These are phyloP conservation scores for Thymallus thymallus DNA, from an alignment of 2,113 vertebrate genomes.

Conservation along the genomic window DNA sequence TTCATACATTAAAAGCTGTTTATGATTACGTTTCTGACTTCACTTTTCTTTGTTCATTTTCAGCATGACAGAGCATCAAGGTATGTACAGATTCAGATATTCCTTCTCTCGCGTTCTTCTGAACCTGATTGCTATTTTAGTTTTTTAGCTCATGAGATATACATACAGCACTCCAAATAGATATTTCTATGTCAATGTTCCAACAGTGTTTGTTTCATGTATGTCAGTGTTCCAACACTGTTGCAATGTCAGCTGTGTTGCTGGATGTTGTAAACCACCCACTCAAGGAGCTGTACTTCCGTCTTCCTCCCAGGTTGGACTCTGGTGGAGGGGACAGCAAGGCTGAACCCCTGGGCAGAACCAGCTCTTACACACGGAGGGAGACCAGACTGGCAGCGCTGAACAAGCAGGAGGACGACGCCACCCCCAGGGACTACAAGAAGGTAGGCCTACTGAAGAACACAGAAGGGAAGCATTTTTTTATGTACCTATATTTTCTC, in stretches of 20 bases:
- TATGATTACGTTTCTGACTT: neutral
- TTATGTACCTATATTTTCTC: too few relatives aligned
- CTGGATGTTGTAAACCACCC: neutral
- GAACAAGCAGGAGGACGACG: constrained; percentile 74
- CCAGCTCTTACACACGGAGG: constrained; percentile 82
- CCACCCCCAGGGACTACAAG: constrained; percentile 69
- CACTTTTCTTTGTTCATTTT: constrained; percentile 2
- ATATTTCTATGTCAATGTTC: too few relatives aligned
- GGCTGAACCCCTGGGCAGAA: constrained; percentile 76
- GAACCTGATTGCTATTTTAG: neutral
- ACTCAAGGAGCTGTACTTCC: constrained; percentile 20
- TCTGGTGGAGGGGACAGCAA: constrained; percentile 75
- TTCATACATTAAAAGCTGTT: neutral
- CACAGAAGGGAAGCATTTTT: neutral
- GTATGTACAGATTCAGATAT: constrained; percentile 65
- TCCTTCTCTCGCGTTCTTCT: neutral
- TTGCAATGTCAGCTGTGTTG: neutral
- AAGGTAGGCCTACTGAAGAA: constrained; percentile 8
- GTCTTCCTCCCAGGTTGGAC: constrained; percentile 77
- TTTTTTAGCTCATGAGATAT: neutral
- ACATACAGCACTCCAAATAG: too few relatives aligned
- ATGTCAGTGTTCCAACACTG: neutral
- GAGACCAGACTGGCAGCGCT: constrained; percentile 84
- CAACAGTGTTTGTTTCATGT: too few relatives aligned
- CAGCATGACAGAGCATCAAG: constrained; percentile 77